Evolutionary conservation across 2,888 invertebrate species (phyloP), one percentile per base, ranked within the genome.

Genomic region (Drosophila kuntzei): DNA sequence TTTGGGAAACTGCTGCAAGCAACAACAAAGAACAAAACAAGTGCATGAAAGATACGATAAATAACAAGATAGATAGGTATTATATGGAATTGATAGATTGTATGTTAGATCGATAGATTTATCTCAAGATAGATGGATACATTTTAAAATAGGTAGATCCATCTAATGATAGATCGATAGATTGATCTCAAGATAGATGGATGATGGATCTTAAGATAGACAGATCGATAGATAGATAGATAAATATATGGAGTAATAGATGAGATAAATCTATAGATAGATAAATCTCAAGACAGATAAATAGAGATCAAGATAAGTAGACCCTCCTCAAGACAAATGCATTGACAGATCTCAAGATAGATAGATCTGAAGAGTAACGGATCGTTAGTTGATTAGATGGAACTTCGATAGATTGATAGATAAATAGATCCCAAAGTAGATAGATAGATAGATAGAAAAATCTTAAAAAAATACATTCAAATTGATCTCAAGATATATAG

Each of bases 1-100:
- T 95, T 93, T 95, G 95, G 25, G 95, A 95, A 61, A 95, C 94
- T 94, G 76, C 70, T 79, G 71, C 54, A 59, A 63, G 36, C 22
- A 51, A n/a, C 34, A 50, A 37, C n/a, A 27, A 47, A 8, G 18
- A 47, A 43, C 18, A 44, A 14, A 20, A 3, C 18, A 7, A 37
- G 6, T 8, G 44, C 18, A 11, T 49, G 6, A 57, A 14, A 49
- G 37, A 59, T 32, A 32, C 18, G 18, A 18, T 18, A 29, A n/a
- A 47, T 47, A 12, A 1, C 16, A 27, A 5, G 2, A 3, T 25
- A 12, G 8, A 7, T 11, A n/a, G 3, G n/a, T 41, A 9, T 5
- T 9, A 5, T 11, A 3, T 41, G 3, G 20, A 41, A 27, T 14
- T 2, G n/a, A 49, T 11, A 50, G 2, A 20, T 39, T 29, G 4